Base-by-base conservation (phyloP, 2,113 vertebrate species). In the Mystacornis crossleyi region DNA sequence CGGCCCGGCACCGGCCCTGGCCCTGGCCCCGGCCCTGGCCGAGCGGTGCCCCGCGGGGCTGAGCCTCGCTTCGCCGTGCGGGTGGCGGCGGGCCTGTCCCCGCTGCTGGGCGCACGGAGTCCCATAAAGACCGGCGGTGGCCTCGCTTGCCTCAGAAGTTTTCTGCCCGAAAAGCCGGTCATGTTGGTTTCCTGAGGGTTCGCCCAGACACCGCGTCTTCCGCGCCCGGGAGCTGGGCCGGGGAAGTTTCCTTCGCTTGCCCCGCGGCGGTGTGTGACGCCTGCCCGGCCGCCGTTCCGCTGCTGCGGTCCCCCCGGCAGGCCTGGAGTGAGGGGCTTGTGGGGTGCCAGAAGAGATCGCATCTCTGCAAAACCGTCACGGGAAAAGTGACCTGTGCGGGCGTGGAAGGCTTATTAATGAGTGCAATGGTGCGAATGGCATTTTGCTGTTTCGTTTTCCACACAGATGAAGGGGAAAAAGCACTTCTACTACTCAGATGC, bases 361-460 rank as follows among this genome's bases (percentile, higher is more conserved):
- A 80, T 55, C 86, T 21, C 57, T 23, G 73, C 25, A 2, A 8
- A 78, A 42, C 7, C 18, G n/a, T 5, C 42, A 7, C 40, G 12
- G 65, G 13, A 55, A 81, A 26, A 34, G 47, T 28, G 18, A 61
- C 70, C 86, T 31, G 66, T 33, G 57, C 57, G 0, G 1, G 75
- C 17, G 5, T 34, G 55, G 57, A 55, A 73, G n/a, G 25, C 13
- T 50, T 6, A 1, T 5, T 51, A 13, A 10, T 1, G 43, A 29
- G n/a, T 5, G 38, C 36, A 48, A 0, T 21, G 55, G 9, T 17
- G 45, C 14, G 6, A n/a, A 5, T 3, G 60, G 48, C 24, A 0
- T 65, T 74, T 42, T 28, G 38, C 54, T 48, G 19, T 36, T 86
- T 48, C 12, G 3, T 43, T 91, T 85, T 54, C 36, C 12, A 4